phyloP scores from a whole-genome alignment of 2,797 vertebrate species.

The Silurus aristotelis region DNA sequence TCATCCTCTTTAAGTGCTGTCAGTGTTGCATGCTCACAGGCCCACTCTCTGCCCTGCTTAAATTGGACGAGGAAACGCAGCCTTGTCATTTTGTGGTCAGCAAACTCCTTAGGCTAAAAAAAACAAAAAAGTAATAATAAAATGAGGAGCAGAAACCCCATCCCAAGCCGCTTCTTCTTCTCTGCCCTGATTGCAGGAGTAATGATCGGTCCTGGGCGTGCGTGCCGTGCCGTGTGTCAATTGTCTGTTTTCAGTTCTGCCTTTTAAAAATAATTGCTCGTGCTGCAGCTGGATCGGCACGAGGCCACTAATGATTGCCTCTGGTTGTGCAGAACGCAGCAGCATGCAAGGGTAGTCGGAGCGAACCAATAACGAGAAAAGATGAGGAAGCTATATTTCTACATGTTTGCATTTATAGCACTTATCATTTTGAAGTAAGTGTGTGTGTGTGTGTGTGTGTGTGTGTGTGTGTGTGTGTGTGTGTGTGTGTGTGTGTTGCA shows the following conservation, averaged over 20 bases:
- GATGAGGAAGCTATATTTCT: conserved; percentile 35
- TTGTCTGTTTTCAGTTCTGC: conserved; percentile 66
- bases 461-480: conserved; percentile 53
- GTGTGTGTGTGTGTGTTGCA: conserved; percentile 29
- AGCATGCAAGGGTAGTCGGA: conserved; percentile 54
- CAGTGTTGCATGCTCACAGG: conserved; percentile 69
- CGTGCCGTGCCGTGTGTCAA: conserved; percentile 58
- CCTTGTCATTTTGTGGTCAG: conserved; percentile 75
- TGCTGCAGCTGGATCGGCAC: conserved; percentile 71
- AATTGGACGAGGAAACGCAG: conserved; percentile 75
- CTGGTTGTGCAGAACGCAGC: conserved; percentile 65
- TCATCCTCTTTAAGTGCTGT: conserved; percentile 71
- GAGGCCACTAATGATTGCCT: conserved; percentile 75
- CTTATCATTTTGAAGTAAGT: conserved; percentile 35
- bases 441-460: conserved; percentile 48
- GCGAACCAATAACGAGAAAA: conserved; percentile 42
- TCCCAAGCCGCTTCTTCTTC: not conserved
- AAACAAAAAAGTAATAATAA: conserved; percentile 31
- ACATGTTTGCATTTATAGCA: conserved; percentile 23
- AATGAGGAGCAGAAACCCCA: conserved; percentile 62
- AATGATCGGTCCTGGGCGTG: conserved; percentile 71
- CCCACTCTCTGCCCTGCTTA: conserved; percentile 61
- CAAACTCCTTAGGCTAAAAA: conserved; percentile 61
- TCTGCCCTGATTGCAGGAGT: conserved; percentile 57
- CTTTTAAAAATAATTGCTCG: conserved; percentile 82